Evolutionary conservation across 2,888 invertebrate species (phyloP), one percentile per base, ranked within the genome.

Genomic region (Tromatobia lineatoria): DNA sequence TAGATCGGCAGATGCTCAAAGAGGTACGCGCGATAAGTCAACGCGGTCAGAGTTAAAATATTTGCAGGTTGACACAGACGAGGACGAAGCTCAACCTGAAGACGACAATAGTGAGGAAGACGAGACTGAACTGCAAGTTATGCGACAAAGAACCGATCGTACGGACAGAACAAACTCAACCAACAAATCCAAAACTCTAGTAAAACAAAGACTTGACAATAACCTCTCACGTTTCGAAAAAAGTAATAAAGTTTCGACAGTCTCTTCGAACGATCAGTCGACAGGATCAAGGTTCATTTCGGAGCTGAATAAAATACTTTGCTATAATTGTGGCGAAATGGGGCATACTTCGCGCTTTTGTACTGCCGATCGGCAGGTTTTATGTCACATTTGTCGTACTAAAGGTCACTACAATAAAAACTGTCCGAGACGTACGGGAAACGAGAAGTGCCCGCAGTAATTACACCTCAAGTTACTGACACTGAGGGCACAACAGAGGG

Each of bases 141-240:
- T 74, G 13, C 50, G 64, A 29, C 29, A 29, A 6, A 29, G 6
- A 29, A 29, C 29, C 2, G 29, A 6, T 29, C 29, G 29, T 42
- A 11, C 42, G 2, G 13, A 13, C 10, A 42, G 13, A 42, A 42
- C 8, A 2, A 2, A 25, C 13, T 25, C 47, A 45, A 15, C 70
- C 15, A 57, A 64, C 52, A 25, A 54, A 2, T 66, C 66, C 15
- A 76, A 82, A 64, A 50, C 71, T 1, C 47, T 82, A 3, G 52
- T 52, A 4, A 76, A 42, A 71, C 76, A 82, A 52, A 70, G 82
- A 45, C 77, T 82, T 20, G 77, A 77, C 18, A 64, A 66, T n/a
- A 82, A 82, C n/a, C 76, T 82, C 45, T 10, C 57, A n/a, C 76
- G 52, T n/a, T 82, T 59, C 18, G 77, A 29, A 8, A 71, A 82